A percentile compares a stretch with the other conserved stretches of the same genome.
phyloP scores from a whole-genome alignment of 2,113 vertebrate genomes.

The Noturus placidus region DNA sequence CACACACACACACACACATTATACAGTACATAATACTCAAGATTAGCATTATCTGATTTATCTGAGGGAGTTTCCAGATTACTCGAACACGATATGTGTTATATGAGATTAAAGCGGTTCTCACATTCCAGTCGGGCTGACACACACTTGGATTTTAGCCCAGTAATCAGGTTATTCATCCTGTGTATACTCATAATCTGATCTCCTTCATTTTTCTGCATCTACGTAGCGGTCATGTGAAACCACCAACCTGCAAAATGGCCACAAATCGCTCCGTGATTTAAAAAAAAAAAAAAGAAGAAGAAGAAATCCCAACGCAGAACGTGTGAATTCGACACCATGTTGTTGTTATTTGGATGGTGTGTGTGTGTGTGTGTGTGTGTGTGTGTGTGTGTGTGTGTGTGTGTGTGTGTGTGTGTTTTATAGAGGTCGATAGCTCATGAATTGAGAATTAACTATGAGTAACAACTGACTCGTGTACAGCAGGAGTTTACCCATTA shows the following conservation, averaged over 20 bases:
- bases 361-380: not conserved
- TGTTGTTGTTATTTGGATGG: not conserved
- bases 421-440: not conserved
- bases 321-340: not conserved
- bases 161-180: not conserved
- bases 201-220: not conserved
- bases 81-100: not conserved
- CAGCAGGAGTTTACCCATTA: conserved; percentile 12
- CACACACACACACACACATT: not conserved
- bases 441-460: not conserved
- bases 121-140: not conserved
- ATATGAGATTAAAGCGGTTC: not conserved
- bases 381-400: not conserved
- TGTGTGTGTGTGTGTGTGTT: not conserved
- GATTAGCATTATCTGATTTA: not conserved
- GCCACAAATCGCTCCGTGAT: not conserved
- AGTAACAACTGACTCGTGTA: not conserved
- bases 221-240: not conserved
- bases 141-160: not conserved
- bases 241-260: not conserved
- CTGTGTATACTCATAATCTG: not conserved
- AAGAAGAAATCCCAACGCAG: not conserved
- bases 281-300: too few relatives aligned
- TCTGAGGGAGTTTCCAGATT: not conserved
- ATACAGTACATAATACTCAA: not conserved